phyloP scores from a whole-genome alignment of 2,888 invertebrate species.

The Heteromyza rotundicornis region DNA sequence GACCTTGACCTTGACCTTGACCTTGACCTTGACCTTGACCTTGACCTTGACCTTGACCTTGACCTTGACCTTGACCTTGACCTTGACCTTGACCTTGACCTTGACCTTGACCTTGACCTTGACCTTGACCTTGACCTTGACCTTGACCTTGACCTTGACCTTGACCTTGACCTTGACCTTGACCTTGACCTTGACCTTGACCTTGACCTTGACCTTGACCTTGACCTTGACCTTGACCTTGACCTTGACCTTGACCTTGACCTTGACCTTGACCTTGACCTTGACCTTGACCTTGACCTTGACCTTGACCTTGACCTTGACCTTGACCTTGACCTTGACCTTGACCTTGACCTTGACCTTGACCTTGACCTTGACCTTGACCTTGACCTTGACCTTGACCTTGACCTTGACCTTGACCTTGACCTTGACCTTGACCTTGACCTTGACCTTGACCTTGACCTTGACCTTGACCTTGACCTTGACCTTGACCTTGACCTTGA shows the following conservation, averaged over 20 bases:
- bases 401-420: too few species aligned
- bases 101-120: constrained; percentile 1
- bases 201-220: neutral
- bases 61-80: neutral
- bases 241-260: neutral
- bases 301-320: constrained; percentile 1
- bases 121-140: constrained; percentile 1
- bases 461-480: too few species aligned
- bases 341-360: too few species aligned
- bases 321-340: neutral
- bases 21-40: neutral
- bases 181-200: constrained; percentile 1
- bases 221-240: neutral
- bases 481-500: too few species aligned
- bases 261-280: constrained; percentile 1
- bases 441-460: too few species aligned
- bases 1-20: neutral
- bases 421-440: too few species aligned
- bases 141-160: constrained; percentile 1
- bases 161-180: constrained; percentile 1
- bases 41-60: neutral
- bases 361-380: too few species aligned
- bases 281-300: constrained; percentile 1
- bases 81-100: constrained; percentile 1
- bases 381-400: too few species aligned